Percentiles rank a stretch among this genome's conserved stretches.
Evolutionary conservation across 37 sponge, comb jelly and placozoan species (phyloP).

Genomic region (Aphrocallistes beatrix): DNA sequence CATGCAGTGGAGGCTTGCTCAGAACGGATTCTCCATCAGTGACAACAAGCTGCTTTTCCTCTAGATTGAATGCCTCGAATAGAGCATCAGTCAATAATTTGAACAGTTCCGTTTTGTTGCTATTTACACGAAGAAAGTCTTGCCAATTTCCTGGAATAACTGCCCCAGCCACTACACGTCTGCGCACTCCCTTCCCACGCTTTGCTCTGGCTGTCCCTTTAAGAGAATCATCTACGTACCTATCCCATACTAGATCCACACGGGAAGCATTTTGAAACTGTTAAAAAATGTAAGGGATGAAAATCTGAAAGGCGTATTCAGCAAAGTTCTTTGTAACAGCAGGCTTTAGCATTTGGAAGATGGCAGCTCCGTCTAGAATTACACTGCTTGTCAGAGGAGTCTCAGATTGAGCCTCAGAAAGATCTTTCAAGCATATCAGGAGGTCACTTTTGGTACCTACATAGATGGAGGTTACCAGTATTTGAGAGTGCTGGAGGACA

Average conservation of each 20-base stretch:
- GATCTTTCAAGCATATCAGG: neutral
- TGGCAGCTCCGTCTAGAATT: conserved; percentile 32
- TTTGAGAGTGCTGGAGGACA: conserved; percentile 19
- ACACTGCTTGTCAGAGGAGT: neutral
- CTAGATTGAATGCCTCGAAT: neutral
- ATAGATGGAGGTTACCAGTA: conserved; percentile 15
- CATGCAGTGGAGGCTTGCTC: neutral
- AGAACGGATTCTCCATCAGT: conserved; percentile 17
- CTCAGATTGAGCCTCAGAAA: conserved; percentile 22
- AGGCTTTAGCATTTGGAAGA: conserved; percentile 30
- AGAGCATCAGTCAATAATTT: conserved; percentile 18
- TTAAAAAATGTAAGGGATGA: conserved; percentile 24
- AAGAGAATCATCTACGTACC: neutral
- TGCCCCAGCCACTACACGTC: conserved; percentile 20
- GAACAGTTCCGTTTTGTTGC: conserved; percentile 11
- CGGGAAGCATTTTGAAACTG: conserved; percentile 24
- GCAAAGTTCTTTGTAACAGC: conserved; percentile 19
- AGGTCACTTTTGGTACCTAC: conserved; percentile 36
- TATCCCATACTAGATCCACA: conserved; percentile 35
- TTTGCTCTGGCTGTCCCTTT: conserved; percentile 31
- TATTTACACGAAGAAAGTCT: neutral
- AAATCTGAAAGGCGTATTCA: conserved; percentile 24
- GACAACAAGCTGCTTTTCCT: conserved; percentile 21
- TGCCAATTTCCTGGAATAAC: conserved; percentile 26
- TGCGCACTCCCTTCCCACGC: conserved; percentile 27